These are phyloP conservation scores for Peromyscus nudipes DNA, from an alignment of 2,797 vertebrate genomes.

Conservation along the genomic window DNA sequence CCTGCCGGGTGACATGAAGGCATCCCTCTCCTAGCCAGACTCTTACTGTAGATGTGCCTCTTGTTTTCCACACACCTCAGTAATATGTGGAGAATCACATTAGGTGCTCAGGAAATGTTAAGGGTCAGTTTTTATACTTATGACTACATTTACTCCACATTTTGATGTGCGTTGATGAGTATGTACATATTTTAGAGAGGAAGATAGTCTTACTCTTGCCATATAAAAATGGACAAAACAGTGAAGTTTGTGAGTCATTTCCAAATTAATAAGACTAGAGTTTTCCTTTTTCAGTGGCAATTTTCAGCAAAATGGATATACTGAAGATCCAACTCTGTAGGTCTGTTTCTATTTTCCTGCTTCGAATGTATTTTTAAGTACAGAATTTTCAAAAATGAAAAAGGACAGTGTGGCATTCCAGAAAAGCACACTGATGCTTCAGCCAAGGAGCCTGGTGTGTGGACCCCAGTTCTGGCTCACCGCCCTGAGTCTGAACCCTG, in stretches of 20 bases:
- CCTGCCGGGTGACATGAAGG: constrained; percentile 4
- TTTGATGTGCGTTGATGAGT: neutral
- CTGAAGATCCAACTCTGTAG: neutral
- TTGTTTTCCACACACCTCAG: neutral
- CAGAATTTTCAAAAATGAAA: neutral
- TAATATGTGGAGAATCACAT: neutral
- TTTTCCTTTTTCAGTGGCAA: constrained; percentile 31
- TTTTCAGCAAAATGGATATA: neutral
- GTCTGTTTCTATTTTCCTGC: neutral
- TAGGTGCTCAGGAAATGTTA: neutral
- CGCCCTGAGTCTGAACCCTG: neutral
- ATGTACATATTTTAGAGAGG: neutral
- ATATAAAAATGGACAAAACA: neutral
- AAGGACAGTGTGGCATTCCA: neutral
- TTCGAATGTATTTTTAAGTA: constrained; percentile 18
- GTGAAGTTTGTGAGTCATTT: constrained; percentile 11
- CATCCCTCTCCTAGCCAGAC: neutral
- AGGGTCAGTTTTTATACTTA: constrained; percentile 3
- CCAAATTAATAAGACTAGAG: neutral
- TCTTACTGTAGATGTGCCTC: fast-evolving
- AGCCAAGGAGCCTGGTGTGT: too few relatives aligned
- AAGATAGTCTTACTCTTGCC: neutral
- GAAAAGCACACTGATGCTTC: neutral
- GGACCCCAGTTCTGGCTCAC: neutral
- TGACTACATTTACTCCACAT: neutral